These are phyloP conservation scores for Amia ocellicauda DNA, from an alignment of 2,113 vertebrate species.

Conservation along the genomic window DNA sequence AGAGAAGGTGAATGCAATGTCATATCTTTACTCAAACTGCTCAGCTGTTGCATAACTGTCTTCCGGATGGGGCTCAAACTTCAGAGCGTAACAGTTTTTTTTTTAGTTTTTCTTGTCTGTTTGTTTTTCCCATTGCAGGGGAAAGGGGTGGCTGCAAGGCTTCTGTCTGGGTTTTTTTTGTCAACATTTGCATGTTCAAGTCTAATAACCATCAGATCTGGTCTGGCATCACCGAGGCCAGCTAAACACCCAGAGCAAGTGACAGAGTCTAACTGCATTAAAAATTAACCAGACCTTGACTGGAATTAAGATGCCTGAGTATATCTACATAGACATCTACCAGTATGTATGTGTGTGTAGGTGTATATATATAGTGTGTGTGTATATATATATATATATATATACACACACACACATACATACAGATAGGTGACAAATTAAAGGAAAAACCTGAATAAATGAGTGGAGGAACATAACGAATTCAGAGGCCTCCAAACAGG, in stretches of 20 bases:
- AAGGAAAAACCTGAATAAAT: too few relatives aligned
- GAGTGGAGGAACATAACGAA: too few relatives aligned
- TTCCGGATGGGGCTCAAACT: neutral
- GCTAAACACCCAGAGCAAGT: neutral
- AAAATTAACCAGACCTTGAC: too few relatives aligned
- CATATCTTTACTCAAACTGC: neutral
- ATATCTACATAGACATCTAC: too few relatives aligned
- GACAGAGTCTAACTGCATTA: constrained; percentile 1
- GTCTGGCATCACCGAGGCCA: constrained; percentile 1
- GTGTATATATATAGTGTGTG: too few relatives aligned
- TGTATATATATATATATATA: too few relatives aligned
- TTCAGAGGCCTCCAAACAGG: too few relatives aligned
- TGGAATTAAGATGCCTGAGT: too few relatives aligned
- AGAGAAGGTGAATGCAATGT: constrained; percentile 22
- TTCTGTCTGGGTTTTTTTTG: constrained; percentile 14
- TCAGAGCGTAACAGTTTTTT: constrained; percentile 11
- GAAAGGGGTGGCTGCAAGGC: constrained; percentile 12
- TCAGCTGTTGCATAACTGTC: constrained; percentile 7
- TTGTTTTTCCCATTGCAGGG: neutral
- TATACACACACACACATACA: too few relatives aligned
- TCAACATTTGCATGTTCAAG: constrained; percentile 20
- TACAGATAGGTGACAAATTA: too few relatives aligned
- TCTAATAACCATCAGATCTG: constrained; percentile 7
- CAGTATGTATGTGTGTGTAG: too few relatives aligned
- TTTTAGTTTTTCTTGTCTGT: too few relatives aligned